Evolutionary conservation across 2,888 invertebrate genomes (phyloP), one percentile per base, ranked within the genome.

Genomic region (Apodemia duryi): DNA sequence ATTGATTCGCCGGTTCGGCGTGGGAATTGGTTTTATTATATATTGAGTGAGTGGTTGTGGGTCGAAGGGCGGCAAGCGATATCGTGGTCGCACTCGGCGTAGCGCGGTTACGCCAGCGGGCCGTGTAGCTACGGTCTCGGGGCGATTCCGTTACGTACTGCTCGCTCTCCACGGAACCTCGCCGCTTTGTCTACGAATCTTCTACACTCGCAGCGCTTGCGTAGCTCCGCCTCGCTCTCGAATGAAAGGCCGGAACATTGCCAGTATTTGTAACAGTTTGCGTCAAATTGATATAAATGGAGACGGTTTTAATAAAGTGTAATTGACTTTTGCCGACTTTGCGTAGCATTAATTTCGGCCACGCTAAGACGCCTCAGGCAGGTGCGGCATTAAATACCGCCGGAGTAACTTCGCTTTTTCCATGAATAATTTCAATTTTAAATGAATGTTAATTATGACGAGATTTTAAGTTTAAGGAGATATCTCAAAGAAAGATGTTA

Each of bases 221-320:
- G 91, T 91, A 86, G 87, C 88, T 81, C 89, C 88, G 86, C 89
- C 88, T 88, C 85, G 83, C 82, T 78, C 80, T 85, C 84, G 79
- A 83, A 86, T 86, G 84, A 89, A 89, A 90, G 86, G 88, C 88
- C 87, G 84, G 87, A 87, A 90, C 90, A 90, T 91, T 89, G 85
- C 89, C 89, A 91, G 91, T 91, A 91, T 91, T 91, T 91, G 91
- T 91, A 91, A 90, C 91, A 90, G 90, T 91, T 91, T 91, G 90
- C 89, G 88, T 91, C 91, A 91, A 91, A 91, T 91, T 91, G 91
- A 91, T 91, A 91, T 91, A 91, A 91, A 91, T 91, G 90, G 89
- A 90, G 91, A 90, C 85, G 90, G 89, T 90, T 91, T 91, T 91
- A 91, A 91, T 91, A 91, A 91, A 91, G 88, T 91, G 88, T 91